Evolutionary conservation across 2,797 vertebrate genomes (phyloP).

Genomic region (Eulemur coronatus): DNA sequence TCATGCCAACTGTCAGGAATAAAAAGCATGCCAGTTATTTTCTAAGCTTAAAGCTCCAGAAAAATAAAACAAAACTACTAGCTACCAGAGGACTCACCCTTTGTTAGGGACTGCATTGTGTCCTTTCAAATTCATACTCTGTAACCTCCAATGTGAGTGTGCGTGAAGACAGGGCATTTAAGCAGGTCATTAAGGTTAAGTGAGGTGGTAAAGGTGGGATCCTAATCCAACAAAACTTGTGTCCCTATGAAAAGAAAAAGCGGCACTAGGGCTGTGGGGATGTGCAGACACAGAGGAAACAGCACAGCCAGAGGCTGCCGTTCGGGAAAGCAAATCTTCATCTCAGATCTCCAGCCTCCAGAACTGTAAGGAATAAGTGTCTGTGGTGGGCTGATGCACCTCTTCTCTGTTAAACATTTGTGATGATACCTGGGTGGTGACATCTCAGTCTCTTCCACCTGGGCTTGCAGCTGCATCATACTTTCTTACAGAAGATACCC

Average conservation of each 20-base stretch:
- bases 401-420: neutral
- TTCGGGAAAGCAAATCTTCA: neutral
- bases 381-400: fast-evolving
- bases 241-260: neutral
- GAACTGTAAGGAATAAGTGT: fast-evolving
- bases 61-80: neutral
- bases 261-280: fast-evolving
- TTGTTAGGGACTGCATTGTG: neutral
- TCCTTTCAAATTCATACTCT: neutral
- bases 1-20: neutral
- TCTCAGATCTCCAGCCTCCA: neutral
- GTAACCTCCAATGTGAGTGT: neutral
- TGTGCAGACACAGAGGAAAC: fast-evolving
- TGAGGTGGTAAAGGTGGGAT: neutral
- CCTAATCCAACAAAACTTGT: neutral
- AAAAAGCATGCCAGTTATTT: neutral
- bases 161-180: neutral
- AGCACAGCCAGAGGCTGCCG: fast-evolving
- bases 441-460: neutral
- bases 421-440: neutral
- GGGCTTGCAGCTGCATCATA: neutral
- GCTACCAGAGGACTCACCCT: neutral
- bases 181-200: neutral
- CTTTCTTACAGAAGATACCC: neutral
- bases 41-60: neutral